Conservation (phyloP, 2,797 vertebrate species). For the Huso huso region DNA sequence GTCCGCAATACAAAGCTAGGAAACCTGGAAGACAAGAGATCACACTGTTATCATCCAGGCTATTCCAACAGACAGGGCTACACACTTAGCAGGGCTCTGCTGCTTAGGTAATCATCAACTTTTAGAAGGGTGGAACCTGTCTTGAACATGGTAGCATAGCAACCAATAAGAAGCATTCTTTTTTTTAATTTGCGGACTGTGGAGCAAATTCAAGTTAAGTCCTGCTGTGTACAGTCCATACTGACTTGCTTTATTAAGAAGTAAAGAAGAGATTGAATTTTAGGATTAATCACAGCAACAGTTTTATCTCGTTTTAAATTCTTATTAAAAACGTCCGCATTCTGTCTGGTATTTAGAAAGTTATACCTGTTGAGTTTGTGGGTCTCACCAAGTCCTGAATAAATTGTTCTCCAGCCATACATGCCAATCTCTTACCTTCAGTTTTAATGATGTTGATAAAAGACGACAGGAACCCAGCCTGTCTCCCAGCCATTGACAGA, state of each 20-base stretch:
- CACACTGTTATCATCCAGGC: background rate
- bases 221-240: too few relatives aligned
- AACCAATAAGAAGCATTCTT: too few relatives aligned
- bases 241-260: background rate
- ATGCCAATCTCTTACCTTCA: slow-evolving; percentile 12
- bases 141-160: too few relatives aligned
- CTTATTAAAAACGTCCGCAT: background rate
- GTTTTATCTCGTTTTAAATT: background rate
- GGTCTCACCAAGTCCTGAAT: background rate
- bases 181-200: too few relatives aligned
- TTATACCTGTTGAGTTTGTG: background rate
- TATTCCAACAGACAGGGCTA: background rate
- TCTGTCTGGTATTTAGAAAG: background rate
- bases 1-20: slow-evolving; percentile 32
- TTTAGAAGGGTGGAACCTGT: too few relatives aligned
- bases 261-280: background rate
- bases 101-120: background rate
- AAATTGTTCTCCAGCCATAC: background rate
- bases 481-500: slow-evolving; percentile 20
- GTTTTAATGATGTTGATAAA: slow-evolving; percentile 26
- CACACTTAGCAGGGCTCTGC: background rate
- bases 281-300: background rate
- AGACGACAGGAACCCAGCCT: slow-evolving; percentile 26
- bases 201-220: too few relatives aligned
- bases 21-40: slow-evolving; percentile 23